These are phyloP conservation scores for Gadus macrocephalus DNA, from an alignment of 2,113 vertebrate genomes.

Conservation along the genomic window DNA sequence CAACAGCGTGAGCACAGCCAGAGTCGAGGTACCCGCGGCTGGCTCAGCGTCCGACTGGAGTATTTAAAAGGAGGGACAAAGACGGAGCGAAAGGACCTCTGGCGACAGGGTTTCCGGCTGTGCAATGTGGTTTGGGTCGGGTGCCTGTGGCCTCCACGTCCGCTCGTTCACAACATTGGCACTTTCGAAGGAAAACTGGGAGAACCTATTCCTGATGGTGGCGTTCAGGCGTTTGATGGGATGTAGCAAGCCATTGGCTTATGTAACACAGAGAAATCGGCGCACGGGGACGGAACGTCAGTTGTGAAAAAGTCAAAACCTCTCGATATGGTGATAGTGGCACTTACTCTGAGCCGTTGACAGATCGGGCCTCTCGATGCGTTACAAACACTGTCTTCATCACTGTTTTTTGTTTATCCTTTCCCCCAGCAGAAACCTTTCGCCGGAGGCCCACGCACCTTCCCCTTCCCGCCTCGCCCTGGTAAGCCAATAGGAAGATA, in stretches of 20 bases:
- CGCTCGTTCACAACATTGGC: conserved; percentile 24
- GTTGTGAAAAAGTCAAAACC: neutral
- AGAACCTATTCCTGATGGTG: neutral
- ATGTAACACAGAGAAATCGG: conserved; percentile 7
- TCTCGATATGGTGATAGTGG: neutral
- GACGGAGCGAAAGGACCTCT: conserved; percentile 6
- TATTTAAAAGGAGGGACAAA: conserved; percentile 17
- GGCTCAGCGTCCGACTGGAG: conserved; percentile 37
- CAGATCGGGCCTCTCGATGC: neutral
- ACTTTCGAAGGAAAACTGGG: conserved; percentile 23
- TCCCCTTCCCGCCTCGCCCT: conserved; percentile 38
- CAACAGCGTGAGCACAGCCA: conserved; percentile 49
- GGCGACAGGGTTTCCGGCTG: conserved; percentile 34
- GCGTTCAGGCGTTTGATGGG: neutral
- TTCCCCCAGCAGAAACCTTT: conserved; percentile 52
- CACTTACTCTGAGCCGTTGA: neutral
- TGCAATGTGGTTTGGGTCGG: conserved; percentile 14
- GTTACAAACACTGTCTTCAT: neutral
- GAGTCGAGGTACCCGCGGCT: conserved; percentile 31
- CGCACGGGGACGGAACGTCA: neutral
- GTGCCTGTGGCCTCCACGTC: conserved; percentile 6
- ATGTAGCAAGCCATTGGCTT: conserved; percentile 7
- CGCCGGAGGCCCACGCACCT: conserved; percentile 20
- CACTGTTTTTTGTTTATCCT: conserved; percentile 25
- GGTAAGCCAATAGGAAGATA: conserved; percentile 52